These are phyloP conservation scores for Petrosia ficiformis DNA, from an alignment of 37 sponge, comb jelly and placozoan species.

Conservation along the genomic window DNA sequence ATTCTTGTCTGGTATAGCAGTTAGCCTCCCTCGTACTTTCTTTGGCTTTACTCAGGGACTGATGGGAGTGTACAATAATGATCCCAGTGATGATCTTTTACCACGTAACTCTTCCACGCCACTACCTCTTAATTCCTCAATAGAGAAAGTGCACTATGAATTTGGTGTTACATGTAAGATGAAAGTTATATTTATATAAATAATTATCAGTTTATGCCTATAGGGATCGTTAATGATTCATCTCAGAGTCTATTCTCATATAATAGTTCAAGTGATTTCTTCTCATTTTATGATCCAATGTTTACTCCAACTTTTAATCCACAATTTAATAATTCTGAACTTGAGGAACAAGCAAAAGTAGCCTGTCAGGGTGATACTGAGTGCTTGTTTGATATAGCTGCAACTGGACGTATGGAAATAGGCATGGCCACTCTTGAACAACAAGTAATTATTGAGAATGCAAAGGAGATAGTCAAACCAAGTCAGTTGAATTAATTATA, in stretches of 20 bases:
- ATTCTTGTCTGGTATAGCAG: background rate
- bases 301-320: background rate
- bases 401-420: background rate
- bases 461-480: no score
- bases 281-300: background rate
- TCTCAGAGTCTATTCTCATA: background rate
- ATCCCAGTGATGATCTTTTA: background rate
- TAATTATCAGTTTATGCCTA: background rate
- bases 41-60: background rate
- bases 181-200: background rate
- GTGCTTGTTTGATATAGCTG: constrained; percentile 11
- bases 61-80: background rate
- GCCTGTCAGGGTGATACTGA: background rate
- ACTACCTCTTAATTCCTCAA: background rate
- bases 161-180: constrained; percentile 4
- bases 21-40: background rate
- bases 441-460: no score
- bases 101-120: background rate
- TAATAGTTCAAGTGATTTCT: background rate
- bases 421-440: constrained; percentile 1
- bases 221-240: background rate
- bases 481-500: no score
- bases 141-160: background rate
- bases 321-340: background rate
- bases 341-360: background rate